Evolutionary conservation across 2,797 vertebrate species (phyloP).

Genomic region (Muscicapa comitata): DNA sequence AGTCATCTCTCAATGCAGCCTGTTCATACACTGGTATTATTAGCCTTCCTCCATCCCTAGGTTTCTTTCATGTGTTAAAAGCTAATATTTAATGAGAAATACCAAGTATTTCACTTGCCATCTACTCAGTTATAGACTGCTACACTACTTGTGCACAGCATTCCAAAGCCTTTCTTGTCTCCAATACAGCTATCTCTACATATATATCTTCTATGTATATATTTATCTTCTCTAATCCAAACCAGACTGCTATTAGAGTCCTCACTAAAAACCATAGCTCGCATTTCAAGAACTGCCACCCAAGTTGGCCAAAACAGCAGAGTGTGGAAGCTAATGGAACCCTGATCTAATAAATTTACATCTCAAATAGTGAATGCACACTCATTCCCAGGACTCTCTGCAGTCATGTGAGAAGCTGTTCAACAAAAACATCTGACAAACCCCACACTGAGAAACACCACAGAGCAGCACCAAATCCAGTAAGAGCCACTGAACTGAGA

Average conservation of each 20-base stretch:
- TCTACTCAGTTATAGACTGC: background rate
- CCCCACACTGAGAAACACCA: background rate
- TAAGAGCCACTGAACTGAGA: background rate
- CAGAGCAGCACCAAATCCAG: background rate
- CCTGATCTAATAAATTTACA: background rate
- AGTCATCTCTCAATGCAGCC: background rate
- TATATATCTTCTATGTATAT: too few relatives aligned
- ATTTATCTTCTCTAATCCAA: background rate
- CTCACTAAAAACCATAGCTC: fast-evolving
- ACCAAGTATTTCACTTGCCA: background rate
- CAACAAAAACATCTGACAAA: background rate
- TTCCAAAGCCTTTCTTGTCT: background rate
- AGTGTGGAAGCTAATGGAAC: background rate
- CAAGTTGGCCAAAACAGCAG: background rate
- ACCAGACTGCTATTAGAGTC: background rate
- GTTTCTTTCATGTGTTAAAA: background rate
- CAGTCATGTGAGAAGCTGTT: background rate
- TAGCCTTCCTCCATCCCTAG: background rate
- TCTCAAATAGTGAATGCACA: background rate
- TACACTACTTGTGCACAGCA: background rate
- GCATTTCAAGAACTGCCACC: background rate
- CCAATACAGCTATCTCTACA: background rate
- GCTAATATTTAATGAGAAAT: background rate
- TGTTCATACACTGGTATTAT: background rate
- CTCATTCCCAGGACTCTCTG: background rate